Base-by-base conservation (phyloP, 2,113 vertebrate genomes). In the Glaucomys volans region DNA sequence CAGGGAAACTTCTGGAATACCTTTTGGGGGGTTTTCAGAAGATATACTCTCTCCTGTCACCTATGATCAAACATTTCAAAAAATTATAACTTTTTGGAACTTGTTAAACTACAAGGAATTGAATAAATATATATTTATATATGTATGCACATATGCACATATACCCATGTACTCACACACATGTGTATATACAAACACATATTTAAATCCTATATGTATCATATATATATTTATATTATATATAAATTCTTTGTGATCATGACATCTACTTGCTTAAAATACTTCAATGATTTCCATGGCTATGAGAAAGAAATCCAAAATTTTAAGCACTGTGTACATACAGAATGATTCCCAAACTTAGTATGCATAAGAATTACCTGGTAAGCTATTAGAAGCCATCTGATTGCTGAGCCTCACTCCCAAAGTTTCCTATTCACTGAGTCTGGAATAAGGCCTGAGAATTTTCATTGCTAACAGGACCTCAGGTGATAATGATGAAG, bases 241-340 rank as follows among this genome's bases (percentile, higher is more conserved):
- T 30, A 18, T 28, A 82, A 28, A 26, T 59, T 57, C 0, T 72
- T 30, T 79, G 30, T 90, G 47, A 72, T 76, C 18, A 24, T 80
- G 14, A 26, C 28, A 75, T 92, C 50, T 90, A 40, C 80, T 62
- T 91, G 59, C 74, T 87, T 82, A 74, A 91, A 94, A 86, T 5
- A 74, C 10, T 72, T 82, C 8, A 64, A 24, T 76, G 32, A 57
- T 50, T 35, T 16, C 26, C 44, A 18, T 32, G 32, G 24, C 44
- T 88, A 4, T 77, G 35, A 52, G 76, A 50, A 83, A 92, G 62
- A 96, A 90, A 69, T 22, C 12, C 11, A 47, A 91, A 84, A 35
- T 77, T n/a, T 50, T 90, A 84, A 84, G 24, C 35, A n/a, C 26
- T 59, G 8, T 66, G 3, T 71, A 32, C 26, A 69, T 35, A 67